Base-by-base conservation (phyloP, 2,113 vertebrate species). In the Hemibagrus wyckioides region DNA sequence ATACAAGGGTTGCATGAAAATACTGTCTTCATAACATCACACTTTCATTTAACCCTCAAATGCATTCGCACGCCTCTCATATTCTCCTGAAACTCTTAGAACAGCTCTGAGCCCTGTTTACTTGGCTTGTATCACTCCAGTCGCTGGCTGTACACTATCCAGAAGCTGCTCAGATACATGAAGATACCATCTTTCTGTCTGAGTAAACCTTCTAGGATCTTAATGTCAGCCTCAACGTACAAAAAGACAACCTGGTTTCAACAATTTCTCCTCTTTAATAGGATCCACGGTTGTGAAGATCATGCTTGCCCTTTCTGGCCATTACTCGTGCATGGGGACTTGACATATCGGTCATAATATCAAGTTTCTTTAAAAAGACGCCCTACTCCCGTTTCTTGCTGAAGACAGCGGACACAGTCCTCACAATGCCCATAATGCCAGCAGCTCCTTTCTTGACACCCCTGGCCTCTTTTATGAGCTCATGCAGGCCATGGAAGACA, bases 351-450 rank as follows among this genome's bases (percentile, higher is more conserved):
- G 23, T 75, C 30, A 57, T 41, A 48, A 25, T 4, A 15, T 56
- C 39, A 69, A 56, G 59, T 25, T 56, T 54, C 28, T 17, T 33
- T 15, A 73, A 48, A 41, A 65, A n/a, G 44, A 11, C 36, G 28
- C 54, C 23, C 88, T 89, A 92, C 77, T 92, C 93, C 1, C 91
- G 87, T 84, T 91, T 94, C 85, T 91, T 90, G 25, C 92, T 91
- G 65, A 94, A 94, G 5, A 94, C 92, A 10, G 93, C 92, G 0
- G 94, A 94, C 84, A 94, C 88, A 82, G 90, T 94, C 44, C 90
- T 90, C 54, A 94, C 91, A 28, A 94, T 93, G 61, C 92, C 91
- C 80, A 91, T 92, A 59, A 94, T 89, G 7, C 93, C 90, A 0
- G 79, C 85, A 10, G 85, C 69, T 3, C 86, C 92, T 63, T 90